Evolutionary conservation across 2,888 invertebrate species (phyloP).

Genomic region (Drosophila aldrichi): DNA sequence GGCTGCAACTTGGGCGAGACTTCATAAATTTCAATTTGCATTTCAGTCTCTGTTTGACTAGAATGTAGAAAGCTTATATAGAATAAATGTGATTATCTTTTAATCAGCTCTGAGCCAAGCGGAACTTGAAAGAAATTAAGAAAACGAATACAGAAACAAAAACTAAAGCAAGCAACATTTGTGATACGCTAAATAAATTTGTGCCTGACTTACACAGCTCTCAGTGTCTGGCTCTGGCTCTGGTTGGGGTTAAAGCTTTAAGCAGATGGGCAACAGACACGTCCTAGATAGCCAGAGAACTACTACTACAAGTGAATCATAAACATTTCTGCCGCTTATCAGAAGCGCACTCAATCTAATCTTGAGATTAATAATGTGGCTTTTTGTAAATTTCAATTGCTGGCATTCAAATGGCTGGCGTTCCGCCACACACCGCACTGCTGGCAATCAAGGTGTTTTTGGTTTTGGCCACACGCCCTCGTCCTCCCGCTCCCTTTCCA

Average conservation of each 20-base stretch:
- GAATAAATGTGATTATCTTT: constrained; percentile 1
- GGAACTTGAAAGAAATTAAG: constrained; percentile 3
- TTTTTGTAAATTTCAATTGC: constrained; percentile 76
- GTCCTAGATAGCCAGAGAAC: constrained; percentile 36
- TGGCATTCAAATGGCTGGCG: constrained; percentile 20
- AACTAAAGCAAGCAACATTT: not conserved
- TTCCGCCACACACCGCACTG: constrained; percentile 21
- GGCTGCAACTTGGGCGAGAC: not conserved
- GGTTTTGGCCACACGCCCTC: constrained; percentile 4
- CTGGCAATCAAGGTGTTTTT: constrained; percentile 56
- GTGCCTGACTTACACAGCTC: not conserved
- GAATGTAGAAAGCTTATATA: constrained; percentile 1
- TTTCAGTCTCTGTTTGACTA: not conserved
- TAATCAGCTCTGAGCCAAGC: not conserved
- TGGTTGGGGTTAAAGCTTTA: not conserved
- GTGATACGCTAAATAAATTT: not conserved
- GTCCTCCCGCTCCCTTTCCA: not conserved
- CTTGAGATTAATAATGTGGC: constrained; percentile 78
- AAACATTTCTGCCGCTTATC: constrained; percentile 58
- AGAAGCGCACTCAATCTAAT: constrained; percentile 67
- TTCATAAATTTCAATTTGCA: not conserved
- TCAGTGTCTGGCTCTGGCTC: not conserved
- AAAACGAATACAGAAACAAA: not conserved
- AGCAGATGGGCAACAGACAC: constrained; percentile 36
- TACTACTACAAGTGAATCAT: constrained; percentile 36